Conservation (phyloP, 2,888 invertebrate species). For the Luperina nickerlii region DNA sequence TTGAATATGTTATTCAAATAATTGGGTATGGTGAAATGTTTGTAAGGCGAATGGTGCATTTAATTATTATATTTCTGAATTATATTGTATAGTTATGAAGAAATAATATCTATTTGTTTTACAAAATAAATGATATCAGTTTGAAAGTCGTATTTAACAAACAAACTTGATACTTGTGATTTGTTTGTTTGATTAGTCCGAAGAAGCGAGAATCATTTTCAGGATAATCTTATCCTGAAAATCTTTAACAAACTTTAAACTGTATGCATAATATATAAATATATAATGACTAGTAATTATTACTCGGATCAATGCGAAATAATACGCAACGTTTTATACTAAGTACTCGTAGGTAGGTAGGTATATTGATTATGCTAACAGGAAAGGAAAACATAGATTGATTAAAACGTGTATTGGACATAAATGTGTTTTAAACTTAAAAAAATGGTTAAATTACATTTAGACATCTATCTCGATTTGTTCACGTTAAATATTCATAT, state of each 20-base stretch:
- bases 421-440: neutral
- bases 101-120: neutral
- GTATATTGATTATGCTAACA: slow-evolving; percentile 8
- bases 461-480: neutral
- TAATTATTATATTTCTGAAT: neutral
- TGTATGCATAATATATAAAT: neutral
- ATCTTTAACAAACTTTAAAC: slow-evolving; percentile 2
- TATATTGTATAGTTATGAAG: no score
- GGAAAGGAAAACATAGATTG: slow-evolving; percentile 18
- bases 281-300: neutral
- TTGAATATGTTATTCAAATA: neutral
- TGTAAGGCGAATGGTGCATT: no score
- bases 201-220: neutral
- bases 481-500: neutral
- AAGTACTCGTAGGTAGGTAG: no score
- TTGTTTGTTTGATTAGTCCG: no score
- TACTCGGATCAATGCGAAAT: no score
- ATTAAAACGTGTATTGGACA: slow-evolving; percentile 6
- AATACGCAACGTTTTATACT: slow-evolving; percentile 4
- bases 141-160: neutral
- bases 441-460: neutral
- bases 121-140: neutral
- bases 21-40: neutral
- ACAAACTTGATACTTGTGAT: no score
- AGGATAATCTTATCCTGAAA: neutral